Conservation (phyloP, 2,888 invertebrate genomes). For the Lasiommata megera region DNA sequence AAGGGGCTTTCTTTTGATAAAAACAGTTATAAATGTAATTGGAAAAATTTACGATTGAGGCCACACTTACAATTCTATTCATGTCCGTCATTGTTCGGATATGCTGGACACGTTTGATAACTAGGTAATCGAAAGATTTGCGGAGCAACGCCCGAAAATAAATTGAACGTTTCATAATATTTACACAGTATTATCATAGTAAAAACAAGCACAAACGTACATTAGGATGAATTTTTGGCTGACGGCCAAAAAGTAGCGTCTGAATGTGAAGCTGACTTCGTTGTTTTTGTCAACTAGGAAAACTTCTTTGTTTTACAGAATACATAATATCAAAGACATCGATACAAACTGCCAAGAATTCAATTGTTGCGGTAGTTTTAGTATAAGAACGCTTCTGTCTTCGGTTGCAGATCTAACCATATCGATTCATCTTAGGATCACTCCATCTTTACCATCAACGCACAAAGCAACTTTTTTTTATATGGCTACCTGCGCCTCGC, state of each 20-base stretch:
- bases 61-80: neutral
- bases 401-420: no score
- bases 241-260: constrained; percentile 49
- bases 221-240: constrained; percentile 59
- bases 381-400: no score
- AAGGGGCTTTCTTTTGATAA: no score
- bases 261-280: constrained; percentile 34
- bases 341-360: neutral
- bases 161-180: constrained; percentile 5
- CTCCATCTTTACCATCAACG: no score
- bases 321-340: neutral
- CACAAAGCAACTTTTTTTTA: no score
- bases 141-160: constrained; percentile 2
- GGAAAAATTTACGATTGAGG: no score
- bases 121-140: constrained; percentile 5
- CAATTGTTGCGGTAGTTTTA: neutral
- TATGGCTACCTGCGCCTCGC: no score
- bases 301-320: neutral
- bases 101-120: constrained; percentile 5
- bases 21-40: no score
- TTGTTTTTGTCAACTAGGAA: constrained; percentile 3
- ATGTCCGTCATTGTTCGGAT: neutral
- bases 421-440: no score
- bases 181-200: constrained; percentile 17
- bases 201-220: constrained; percentile 30